These are phyloP conservation scores for Ceratina australensis DNA, from an alignment of 1,140 invertebrate genomes.

Conservation along the genomic window DNA sequence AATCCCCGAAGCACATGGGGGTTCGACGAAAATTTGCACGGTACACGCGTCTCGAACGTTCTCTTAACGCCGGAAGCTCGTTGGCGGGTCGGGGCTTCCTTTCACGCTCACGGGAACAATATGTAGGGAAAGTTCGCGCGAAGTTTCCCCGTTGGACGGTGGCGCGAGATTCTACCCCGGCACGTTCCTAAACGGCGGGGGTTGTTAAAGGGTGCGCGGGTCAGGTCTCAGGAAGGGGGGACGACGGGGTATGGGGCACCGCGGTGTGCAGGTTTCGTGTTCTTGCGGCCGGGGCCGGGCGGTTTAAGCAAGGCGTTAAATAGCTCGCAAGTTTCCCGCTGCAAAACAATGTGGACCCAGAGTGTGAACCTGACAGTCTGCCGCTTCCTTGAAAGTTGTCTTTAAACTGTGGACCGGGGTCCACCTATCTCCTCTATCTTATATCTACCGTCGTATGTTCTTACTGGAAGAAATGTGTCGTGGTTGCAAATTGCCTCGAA, in stretches of 20 bases:
- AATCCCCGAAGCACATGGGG: background rate
- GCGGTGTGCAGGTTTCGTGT: constrained; percentile 61
- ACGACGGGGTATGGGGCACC: constrained; percentile 33
- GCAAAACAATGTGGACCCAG: constrained; percentile 74
- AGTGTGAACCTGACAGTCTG: constrained; percentile 70
- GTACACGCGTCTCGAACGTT: constrained; percentile 29
- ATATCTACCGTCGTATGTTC: background rate
- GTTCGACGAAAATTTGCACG: constrained; percentile 30
- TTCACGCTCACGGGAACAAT: constrained; percentile 66
- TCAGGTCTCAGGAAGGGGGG: constrained; percentile 53
- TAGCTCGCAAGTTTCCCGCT: constrained; percentile 75
- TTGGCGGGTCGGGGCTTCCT: constrained; percentile 55
- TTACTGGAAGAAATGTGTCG: too few relatives aligned
- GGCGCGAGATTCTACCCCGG: constrained; percentile 51
- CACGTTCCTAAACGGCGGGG: constrained; percentile 15
- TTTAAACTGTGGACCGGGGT: constrained; percentile 42
- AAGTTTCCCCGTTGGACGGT: constrained; percentile 65
- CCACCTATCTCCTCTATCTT: constrained; percentile 38
- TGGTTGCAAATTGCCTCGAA: too few relatives aligned
- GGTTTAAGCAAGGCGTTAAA: constrained; percentile 75
- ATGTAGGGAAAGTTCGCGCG: constrained; percentile 67
- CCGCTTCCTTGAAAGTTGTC: constrained; percentile 62
- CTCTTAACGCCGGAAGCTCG: constrained; percentile 50
- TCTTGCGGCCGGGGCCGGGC: constrained; percentile 67
- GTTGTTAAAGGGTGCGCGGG: constrained; percentile 45